Evolutionary conservation across 1,140 invertebrate species (phyloP), one percentile per base, ranked within the genome.

Genomic region (Leptinotarsa undecemlineata): DNA sequence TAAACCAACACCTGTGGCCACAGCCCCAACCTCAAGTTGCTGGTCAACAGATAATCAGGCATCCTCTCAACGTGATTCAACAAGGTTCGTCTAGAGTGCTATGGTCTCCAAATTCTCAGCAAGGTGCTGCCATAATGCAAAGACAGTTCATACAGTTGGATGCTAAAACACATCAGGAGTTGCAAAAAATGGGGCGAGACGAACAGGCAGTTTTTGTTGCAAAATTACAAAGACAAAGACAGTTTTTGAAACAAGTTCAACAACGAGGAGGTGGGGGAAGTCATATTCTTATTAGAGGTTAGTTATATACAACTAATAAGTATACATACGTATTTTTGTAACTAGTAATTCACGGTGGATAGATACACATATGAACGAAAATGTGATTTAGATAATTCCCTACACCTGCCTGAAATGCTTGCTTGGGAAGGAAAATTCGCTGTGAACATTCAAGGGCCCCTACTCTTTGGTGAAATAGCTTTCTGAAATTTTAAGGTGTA

Each of bases 161-260:
- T 81, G 91, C 92, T 6, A 92, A 93, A 76, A 93, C 93, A 4
- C 93, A 94, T 81, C 92, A 93, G n/a, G 92, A 95, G 76, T 83
- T 94, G 33, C 93, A 95, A 80, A 92, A 94, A 72, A 90, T 95
- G 89, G 92, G 93, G 80, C 92, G 92, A 0, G 89, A 92, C 71
- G 92, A 95, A 77, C 87, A 92, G 42, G 91, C 91, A 3, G 88
- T 93, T 80, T 94, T 94, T 79, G 90, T 95, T 0, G 90, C 92
- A 6, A 92, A 92, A 80, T 85, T 94, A 51, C 88, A 92, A 66
- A 90, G 89, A 74, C 82, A 91, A 4, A 81, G 84, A 63, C 84
- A 84, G 73, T 83, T 86, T 71, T 78, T 85, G 13, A 85, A 80
- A 71, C 78, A 89, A 48, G 87, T 88, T 74, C 89, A 90, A 71